These are phyloP conservation scores for Nicator chloris DNA, from an alignment of 2,113 vertebrate genomes.

Conservation along the genomic window DNA sequence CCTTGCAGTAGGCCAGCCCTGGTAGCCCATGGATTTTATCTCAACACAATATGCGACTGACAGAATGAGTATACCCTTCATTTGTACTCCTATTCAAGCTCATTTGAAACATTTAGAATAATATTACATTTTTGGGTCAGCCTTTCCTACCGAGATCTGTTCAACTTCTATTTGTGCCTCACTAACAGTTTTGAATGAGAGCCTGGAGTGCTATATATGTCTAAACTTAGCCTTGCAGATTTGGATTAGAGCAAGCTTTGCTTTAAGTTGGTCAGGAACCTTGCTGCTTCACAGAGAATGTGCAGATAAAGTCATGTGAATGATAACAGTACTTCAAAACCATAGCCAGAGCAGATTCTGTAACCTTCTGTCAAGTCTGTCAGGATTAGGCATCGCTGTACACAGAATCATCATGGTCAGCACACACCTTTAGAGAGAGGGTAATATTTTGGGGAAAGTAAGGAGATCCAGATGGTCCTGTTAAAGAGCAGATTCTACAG, in stretches of 20 bases:
- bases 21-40: background rate
- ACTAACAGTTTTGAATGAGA: background rate
- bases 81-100: background rate
- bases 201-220: background rate
- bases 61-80: background rate
- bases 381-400: background rate
- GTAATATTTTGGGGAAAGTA: background rate
- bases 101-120: background rate
- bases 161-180: background rate
- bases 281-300: background rate
- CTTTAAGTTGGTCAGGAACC: background rate
- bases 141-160: background rate
- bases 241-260: background rate
- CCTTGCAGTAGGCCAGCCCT: background rate
- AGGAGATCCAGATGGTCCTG: background rate
- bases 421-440: background rate
- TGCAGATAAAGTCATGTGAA: background rate
- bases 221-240: background rate
- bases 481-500: background rate
- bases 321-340: background rate
- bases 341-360: background rate
- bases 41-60: background rate
- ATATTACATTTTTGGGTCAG: background rate
- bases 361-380: background rate
- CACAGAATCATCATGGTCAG: background rate